phyloP scores from a whole-genome alignment of 2,888 invertebrate species.

The Melipona bicolor region DNA sequence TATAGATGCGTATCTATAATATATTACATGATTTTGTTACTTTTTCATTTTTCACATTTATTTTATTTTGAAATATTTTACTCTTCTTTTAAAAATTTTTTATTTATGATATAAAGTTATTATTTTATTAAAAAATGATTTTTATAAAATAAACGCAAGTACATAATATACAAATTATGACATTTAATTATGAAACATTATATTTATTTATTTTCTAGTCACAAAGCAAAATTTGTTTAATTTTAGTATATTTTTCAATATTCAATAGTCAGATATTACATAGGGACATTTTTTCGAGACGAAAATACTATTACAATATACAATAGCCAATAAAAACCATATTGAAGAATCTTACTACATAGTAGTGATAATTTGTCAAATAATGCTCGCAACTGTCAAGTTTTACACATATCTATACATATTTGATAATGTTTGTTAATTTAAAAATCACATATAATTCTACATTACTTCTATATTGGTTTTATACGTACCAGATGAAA shows the following conservation, averaged over 20 bases:
- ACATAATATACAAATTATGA: not conserved
- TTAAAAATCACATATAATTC: conserved; percentile 15
- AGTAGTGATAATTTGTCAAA: conserved; percentile 41
- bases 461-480: not conserved
- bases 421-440: conserved; percentile 32
- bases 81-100: not conserved
- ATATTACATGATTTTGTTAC: not conserved
- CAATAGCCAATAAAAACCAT: conserved; percentile 34
- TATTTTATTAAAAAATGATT: not conserved
- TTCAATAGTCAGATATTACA: not conserved
- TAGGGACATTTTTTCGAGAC: conserved; percentile 27
- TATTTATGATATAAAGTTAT: not conserved
- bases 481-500: conserved; percentile 24
- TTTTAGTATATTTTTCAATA: not conserved
- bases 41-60: not conserved
- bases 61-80: not conserved
- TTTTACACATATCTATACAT: conserved; percentile 7
- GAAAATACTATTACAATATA: conserved; percentile 3
- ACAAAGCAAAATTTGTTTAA: not conserved
- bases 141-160: not conserved
- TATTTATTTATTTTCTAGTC: not conserved
- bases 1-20: not conserved
- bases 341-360: conserved; percentile 9
- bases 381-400: conserved; percentile 30
- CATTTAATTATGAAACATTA: not conserved